These are phyloP conservation scores for Eupithecia subumbrata DNA, from an alignment of 2,888 invertebrate genomes.

Conservation along the genomic window DNA sequence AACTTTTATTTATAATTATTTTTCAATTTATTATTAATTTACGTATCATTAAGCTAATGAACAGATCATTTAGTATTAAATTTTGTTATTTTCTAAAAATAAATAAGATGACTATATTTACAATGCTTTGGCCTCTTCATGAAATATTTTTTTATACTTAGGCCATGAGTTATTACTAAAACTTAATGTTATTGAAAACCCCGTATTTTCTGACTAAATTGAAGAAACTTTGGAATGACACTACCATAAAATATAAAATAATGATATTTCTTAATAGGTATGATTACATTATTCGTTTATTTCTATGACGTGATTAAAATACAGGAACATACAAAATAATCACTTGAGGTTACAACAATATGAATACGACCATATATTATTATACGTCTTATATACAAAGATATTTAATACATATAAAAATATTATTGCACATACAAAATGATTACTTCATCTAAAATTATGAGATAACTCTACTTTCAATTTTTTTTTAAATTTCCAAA, in stretches of 20 bases:
- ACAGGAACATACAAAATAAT: constrained; percentile 44
- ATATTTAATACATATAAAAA: constrained; percentile 10
- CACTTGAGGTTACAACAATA: constrained; percentile 32
- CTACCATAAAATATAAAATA: constrained; percentile 19
- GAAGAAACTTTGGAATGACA: constrained; percentile 45
- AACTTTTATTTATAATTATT: not conserved
- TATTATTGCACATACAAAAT: constrained; percentile 16
- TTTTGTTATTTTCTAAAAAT: constrained; percentile 8
- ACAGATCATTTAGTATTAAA: constrained; percentile 18
- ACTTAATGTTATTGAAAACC: constrained; percentile 31
- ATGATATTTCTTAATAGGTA: not conserved
- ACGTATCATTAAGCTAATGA: constrained; percentile 15
- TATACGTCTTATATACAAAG: constrained; percentile 11
- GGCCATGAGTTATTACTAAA: constrained; percentile 37
- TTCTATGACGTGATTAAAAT: constrained; percentile 11
- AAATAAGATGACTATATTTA: constrained; percentile 42
- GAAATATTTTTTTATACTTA: constrained; percentile 38
- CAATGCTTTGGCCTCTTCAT: constrained; percentile 51
- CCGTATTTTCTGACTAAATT: constrained; percentile 40
- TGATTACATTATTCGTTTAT: not conserved
- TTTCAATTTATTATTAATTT: not conserved
- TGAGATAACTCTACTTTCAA: not conserved
- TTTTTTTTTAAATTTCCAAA: not conserved
- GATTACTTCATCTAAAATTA: constrained; percentile 3
- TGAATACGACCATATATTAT: not conserved